Evolutionary conservation across 2,888 invertebrate genomes (phyloP).

Genomic region (Eugnorisma glareosa): DNA sequence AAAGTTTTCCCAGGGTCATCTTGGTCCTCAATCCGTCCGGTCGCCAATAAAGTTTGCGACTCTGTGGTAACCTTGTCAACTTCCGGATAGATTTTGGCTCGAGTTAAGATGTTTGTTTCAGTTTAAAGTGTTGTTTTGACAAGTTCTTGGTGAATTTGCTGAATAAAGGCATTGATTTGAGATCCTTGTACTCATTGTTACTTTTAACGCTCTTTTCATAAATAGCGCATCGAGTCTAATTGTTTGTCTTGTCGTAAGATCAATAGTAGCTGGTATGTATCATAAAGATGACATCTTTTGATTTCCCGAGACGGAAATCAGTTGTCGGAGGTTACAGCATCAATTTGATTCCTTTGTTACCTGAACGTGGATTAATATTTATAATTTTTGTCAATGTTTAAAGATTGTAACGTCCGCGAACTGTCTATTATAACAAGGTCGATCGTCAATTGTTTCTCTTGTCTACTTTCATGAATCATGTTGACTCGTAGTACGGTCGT

Average conservation of each 20-base stretch:
- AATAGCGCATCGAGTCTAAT: background rate
- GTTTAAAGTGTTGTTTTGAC: slow-evolving; percentile 50
- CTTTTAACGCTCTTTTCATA: background rate
- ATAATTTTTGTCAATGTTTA: background rate
- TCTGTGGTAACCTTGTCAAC: slow-evolving; percentile 25
- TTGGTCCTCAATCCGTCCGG: background rate
- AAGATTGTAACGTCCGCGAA: too few relatives aligned
- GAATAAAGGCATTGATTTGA: background rate
- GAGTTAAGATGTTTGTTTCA: slow-evolving; percentile 36
- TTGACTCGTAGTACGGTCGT: too few relatives aligned
- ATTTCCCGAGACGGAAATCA: background rate
- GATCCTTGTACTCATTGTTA: slow-evolving; percentile 3
- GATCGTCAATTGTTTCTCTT: background rate
- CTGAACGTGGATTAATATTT: background rate
- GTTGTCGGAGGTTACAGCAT: too few relatives aligned
- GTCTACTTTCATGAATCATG: too few relatives aligned
- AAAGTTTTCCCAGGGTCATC: slow-evolving; percentile 10
- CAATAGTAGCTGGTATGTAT: background rate
- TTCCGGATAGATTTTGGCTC: slow-evolving; percentile 42
- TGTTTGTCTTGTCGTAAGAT: background rate
- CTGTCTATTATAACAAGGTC: background rate
- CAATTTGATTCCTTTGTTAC: background rate
- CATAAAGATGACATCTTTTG: background rate
- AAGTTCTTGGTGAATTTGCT: slow-evolving; percentile 13
- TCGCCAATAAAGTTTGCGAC: slow-evolving; percentile 50